Base-by-base conservation (phyloP, 2,888 invertebrate genomes). In the Harpagoxenus sublaevis region DNA sequence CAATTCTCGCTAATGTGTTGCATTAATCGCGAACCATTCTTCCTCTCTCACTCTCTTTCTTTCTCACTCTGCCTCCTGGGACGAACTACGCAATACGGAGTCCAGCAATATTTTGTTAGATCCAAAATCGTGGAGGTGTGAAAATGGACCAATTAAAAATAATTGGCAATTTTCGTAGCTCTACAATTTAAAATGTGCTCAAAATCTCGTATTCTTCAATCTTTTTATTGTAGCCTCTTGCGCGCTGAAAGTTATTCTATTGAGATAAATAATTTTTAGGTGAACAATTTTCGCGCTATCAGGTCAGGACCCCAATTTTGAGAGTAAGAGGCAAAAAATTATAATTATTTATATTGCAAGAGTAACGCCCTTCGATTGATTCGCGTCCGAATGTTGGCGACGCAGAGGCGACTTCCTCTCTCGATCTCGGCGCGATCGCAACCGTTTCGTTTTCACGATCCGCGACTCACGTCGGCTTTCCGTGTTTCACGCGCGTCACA, bases 1-100 rank as follows among this genome's bases (percentile, higher is more conserved):
- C 57, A 79, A 73, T 71, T 71, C 39, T 71, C 23, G 12, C 28
- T 81, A 79, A 78, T 78, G 55, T 78, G 70, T 57, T 78, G 78
- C 70, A 70, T 70, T 78, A 42, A 70, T 78, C 70, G 65, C 51
- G 53, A 70, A 55, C n/a, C 55, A 6, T 45, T 70, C 68, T 42
- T 15, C 53, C n/a, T n/a, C 15, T 55, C 53, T n/a, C 45, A 28
- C 18, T 57, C 3, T 48, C 23, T 45, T 4, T 62, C 23, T 23
- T 10, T 55, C 23, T 28, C 12, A 1, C 28, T 31, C 42, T 42
- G 18, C 4, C 23, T 53, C 6, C 12, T 18, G 51, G 18, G 15
- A 65, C 51, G 18, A 6, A 75, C 10, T 35, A 39, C 23, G 23
- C 48, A 35, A 62, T 45, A 9, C n/a, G 74, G 35, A 15, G n/a